Conservation (phyloP, 1,140 invertebrate species). For the Sycophila sp. region DNA sequence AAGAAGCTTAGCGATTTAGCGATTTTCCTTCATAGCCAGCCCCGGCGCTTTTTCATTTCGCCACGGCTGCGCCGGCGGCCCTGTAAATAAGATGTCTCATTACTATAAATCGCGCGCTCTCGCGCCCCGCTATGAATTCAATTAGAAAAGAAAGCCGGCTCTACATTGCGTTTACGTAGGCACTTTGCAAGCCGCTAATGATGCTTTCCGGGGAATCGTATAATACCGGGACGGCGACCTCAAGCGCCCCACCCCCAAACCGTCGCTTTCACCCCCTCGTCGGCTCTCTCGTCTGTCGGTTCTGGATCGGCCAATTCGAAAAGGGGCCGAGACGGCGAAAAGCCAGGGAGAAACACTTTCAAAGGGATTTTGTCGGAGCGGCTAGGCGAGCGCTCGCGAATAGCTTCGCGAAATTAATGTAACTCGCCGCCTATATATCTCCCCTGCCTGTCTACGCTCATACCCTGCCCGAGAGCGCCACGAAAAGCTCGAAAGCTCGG, state of each 20-base stretch:
- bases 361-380: slow-evolving; percentile 26
- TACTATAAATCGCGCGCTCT: slow-evolving; percentile 51
- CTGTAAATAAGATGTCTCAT: slow-evolving; percentile 54
- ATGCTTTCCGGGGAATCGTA: neutral
- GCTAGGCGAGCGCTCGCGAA: neutral
- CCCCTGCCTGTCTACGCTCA: neutral
- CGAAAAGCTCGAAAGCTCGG: neutral
- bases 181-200: slow-evolving; percentile 8
- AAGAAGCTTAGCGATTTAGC: slow-evolving; percentile 58
- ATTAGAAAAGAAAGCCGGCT: slow-evolving; percentile 41
- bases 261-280: too few species aligned
- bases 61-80: too few species aligned
- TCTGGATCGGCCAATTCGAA: slow-evolving; percentile 3
- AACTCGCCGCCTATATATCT: neutral
- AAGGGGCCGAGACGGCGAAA: neutral
- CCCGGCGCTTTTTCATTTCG: slow-evolving; percentile 46
- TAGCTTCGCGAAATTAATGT: slow-evolving; percentile 29
- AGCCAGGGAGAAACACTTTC: slow-evolving; percentile 32
- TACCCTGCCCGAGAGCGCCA: neutral
- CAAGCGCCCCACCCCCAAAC: too few species aligned
- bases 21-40: slow-evolving; percentile 44
- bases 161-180: slow-evolving; percentile 15
- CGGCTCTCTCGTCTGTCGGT: too few species aligned
- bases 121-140: slow-evolving; percentile 47
- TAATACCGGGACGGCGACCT: too few species aligned